Percentiles rank a stretch among this genome's conserved stretches.
Conservation (phyloP, 2,888 invertebrate species). For the Apeira syringaria region DNA sequence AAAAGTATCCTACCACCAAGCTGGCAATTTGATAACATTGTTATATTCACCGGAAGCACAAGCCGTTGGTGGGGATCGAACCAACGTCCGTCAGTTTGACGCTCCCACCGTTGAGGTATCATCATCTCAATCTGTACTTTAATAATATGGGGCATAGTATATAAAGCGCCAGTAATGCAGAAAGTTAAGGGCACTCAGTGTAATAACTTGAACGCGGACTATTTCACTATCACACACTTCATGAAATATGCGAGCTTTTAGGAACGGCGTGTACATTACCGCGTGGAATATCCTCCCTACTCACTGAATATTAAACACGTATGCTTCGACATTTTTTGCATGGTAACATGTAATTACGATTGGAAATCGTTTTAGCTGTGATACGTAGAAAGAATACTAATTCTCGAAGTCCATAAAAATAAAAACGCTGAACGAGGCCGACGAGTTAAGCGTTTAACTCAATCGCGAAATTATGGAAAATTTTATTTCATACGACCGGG, state of each 20-base stretch:
- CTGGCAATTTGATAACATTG: no score
- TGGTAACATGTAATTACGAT: conserved; percentile 25
- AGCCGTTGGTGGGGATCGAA: no score
- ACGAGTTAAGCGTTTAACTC: conserved; percentile 16
- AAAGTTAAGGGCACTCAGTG: conserved; percentile 35
- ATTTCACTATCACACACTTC: conserved; percentile 18
- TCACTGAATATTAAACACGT: conserved; percentile 24
- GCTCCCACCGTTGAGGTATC: no score
- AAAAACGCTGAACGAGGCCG: conserved; percentile 19
- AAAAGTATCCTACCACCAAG: no score
- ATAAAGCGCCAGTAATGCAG: conserved; percentile 4
- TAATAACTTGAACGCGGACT: conserved; percentile 37
- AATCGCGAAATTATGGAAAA: conserved; percentile 21
- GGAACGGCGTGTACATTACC: conserved; percentile 12
- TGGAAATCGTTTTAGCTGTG: conserved; percentile 25
- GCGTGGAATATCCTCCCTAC: conserved; percentile 11
- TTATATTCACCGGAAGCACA: no score
- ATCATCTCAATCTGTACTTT: no score
- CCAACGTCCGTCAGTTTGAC: no score
- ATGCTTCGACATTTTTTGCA: conserved; percentile 25
- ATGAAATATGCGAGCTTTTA: conserved; percentile 17
- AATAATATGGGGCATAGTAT: no score
- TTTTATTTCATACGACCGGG: conserved; percentile 10
- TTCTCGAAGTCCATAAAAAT: conserved; percentile 13
- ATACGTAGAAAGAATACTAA: conserved; percentile 30